Percentiles rank a stretch among this genome's conserved stretches.
phyloP scores from a whole-genome alignment of 1,140 invertebrate species.

The Oedothorax gibbosus region DNA sequence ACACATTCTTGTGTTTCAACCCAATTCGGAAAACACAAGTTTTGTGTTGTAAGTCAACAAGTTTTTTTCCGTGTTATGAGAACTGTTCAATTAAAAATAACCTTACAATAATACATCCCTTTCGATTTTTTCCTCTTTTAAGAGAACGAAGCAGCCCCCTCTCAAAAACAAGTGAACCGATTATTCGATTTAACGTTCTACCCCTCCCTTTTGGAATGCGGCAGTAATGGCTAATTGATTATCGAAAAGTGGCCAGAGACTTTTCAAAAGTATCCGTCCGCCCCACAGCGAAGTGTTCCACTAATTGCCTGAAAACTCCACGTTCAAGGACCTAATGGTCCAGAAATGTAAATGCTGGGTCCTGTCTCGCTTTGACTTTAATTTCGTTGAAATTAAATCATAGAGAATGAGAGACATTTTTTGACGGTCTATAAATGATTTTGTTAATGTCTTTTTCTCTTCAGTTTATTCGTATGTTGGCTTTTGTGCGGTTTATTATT shows the following conservation, averaged over 20 bases:
- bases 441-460: neutral
- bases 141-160: neutral
- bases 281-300: neutral
- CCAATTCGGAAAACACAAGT: no score
- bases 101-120: no score
- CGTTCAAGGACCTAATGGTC: slow-evolving; percentile 18
- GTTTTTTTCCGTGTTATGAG: no score
- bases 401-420: neutral
- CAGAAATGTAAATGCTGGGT: slow-evolving; percentile 31
- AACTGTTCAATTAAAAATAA: no score
- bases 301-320: slow-evolving; percentile 45
- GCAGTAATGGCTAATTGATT: slow-evolving; percentile 53
- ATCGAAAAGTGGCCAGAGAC: slow-evolving; percentile 23
- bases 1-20: no score
- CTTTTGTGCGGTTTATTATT: no score
- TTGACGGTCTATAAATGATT: neutral
- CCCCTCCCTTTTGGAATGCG: slow-evolving; percentile 9
- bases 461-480: neutral
- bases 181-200: slow-evolving; percentile 43
- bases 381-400: neutral
- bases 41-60: no score
- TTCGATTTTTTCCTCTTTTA: no score
- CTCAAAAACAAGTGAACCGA: slow-evolving; percentile 22
- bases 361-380: neutral
- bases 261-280: no score